Conservation (phyloP, 2,113 vertebrate species). For the Cardinalis cardinalis region DNA sequence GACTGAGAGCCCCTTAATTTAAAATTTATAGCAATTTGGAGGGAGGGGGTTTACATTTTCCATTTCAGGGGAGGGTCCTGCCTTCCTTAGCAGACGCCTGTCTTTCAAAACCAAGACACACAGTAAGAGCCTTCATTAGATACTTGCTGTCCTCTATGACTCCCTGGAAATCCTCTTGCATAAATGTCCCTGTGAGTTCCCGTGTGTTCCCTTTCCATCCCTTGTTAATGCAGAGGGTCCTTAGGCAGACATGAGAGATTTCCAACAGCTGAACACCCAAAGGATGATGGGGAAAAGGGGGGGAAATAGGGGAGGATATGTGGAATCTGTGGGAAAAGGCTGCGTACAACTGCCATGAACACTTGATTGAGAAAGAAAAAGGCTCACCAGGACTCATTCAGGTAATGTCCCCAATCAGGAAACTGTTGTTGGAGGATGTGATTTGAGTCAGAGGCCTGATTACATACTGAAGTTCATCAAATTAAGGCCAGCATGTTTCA, state of each 20-base stretch:
- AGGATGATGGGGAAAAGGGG: not conserved
- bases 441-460: not conserved
- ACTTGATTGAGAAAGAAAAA: not conserved
- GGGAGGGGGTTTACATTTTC: too few species aligned
- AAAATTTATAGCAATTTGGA: too few species aligned
- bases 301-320: accelerated
- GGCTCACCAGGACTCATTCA: not conserved
- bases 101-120: too few species aligned
- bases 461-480: not conserved
- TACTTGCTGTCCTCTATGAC: not conserved
- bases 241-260: not conserved
- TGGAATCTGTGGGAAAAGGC: not conserved
- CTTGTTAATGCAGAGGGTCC: not conserved
- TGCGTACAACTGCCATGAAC: not conserved
- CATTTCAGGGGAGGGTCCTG: too few species aligned
- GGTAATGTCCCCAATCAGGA: not conserved
- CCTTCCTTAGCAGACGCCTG: too few species aligned
- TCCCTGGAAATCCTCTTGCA: not conserved
- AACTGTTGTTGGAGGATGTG: not conserved
- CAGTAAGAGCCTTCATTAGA: not conserved
- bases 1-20: too few species aligned
- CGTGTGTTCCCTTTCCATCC: accelerated
- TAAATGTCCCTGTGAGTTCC: not conserved
- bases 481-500: not conserved
- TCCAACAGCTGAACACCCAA: not conserved